Evolutionary conservation across 2,113 vertebrate species (phyloP).

Genomic region (Tupaia tana): DNA sequence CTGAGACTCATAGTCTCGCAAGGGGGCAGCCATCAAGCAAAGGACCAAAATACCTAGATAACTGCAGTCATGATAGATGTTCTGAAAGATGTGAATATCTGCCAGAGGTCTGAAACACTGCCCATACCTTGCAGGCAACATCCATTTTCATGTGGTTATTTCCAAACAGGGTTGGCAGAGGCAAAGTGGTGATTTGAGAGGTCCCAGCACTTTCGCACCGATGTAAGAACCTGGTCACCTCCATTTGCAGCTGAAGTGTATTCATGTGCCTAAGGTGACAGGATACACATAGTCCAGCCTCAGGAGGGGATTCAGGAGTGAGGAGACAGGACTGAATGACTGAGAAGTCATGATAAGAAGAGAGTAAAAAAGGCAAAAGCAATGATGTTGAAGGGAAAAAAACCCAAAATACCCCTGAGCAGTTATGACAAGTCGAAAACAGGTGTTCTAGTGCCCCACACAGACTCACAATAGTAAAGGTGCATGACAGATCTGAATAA

Average conservation of each 20-base stretch:
- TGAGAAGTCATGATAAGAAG: neutral
- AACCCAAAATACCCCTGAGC: neutral
- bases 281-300: neutral
- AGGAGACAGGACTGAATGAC: neutral
- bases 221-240: conserved; percentile 97
- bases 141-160: conserved; percentile 94
- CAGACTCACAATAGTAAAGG: neutral
- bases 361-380: neutral
- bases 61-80: neutral
- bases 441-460: neutral
- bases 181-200: conserved; percentile 80
- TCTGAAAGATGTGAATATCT: neutral
- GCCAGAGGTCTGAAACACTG: fast-evolving
- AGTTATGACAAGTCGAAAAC: neutral
- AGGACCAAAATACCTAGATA: neutral
- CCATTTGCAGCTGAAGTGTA: conserved; percentile 97
- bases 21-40: neutral
- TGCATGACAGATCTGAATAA: neutral
- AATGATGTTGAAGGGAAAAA: neutral
- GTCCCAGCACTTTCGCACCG: conserved; percentile 91
- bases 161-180: conserved; percentile 95
- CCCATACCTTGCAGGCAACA: conserved; percentile 94
- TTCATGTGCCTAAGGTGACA: conserved; percentile 92
- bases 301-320: neutral
- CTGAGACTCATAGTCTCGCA: neutral